Conservation (phyloP, 2,888 invertebrate genomes). For the Metacarcinus magister region DNA sequence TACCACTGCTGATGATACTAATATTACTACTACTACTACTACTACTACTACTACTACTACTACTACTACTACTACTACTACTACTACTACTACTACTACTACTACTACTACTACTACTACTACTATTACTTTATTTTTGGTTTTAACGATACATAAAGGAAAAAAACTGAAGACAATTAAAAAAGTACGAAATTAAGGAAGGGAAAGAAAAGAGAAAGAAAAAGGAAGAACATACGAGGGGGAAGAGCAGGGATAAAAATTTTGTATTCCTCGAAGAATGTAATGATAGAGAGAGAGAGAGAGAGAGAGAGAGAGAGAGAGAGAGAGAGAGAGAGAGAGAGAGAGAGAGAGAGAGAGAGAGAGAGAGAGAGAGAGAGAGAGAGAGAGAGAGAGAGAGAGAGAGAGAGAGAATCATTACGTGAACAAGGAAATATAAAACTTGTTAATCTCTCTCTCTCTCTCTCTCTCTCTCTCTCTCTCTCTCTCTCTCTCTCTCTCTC, state of each 20-base stretch:
- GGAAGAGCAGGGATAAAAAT: neutral
- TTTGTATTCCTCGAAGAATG: neutral
- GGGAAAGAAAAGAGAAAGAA: too few species aligned
- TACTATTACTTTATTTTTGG: conserved; percentile 1
- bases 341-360: conserved; percentile 40
- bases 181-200: too few species aligned
- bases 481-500: neutral
- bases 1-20: too few species aligned
- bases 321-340: conserved; percentile 23
- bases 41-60: conserved; percentile 44
- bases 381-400: too few species aligned
- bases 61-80: conserved; percentile 33
- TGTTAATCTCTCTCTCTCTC: neutral
- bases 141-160: neutral
- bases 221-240: too few species aligned
- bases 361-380: too few species aligned
- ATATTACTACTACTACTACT: neutral
- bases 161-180: neutral
- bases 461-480: neutral
- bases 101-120: conserved; percentile 53
- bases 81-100: conserved; percentile 52
- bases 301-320: neutral
- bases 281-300: too few species aligned
- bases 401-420: too few species aligned
- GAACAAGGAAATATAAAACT: neutral